Conservation (phyloP, 2,113 vertebrate genomes). For the Alectura lathami region DNA sequence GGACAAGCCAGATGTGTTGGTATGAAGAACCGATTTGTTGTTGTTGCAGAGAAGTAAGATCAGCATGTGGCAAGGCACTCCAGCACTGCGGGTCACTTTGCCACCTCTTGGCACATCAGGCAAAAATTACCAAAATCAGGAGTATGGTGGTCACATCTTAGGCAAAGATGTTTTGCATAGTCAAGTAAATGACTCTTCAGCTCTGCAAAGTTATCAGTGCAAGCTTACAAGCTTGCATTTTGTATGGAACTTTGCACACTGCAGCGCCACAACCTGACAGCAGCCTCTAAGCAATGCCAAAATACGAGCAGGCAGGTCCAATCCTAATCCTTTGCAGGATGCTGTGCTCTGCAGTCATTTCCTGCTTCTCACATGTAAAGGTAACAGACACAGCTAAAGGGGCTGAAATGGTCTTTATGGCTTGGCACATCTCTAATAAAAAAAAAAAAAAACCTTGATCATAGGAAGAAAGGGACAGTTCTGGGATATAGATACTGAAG, state of each 20-base stretch:
- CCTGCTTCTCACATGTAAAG: slow-evolving; percentile 26
- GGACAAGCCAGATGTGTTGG: slow-evolving; percentile 12
- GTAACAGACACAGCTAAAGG: slow-evolving; percentile 27
- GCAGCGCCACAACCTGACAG: neutral
- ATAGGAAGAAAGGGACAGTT: slow-evolving; percentile 47
- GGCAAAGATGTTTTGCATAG: neutral
- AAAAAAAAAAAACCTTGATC: slow-evolving; percentile 48
- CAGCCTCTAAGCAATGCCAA: neutral
- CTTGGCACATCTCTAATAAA: slow-evolving; percentile 56
- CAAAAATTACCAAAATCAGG: neutral
- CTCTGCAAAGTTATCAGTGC: neutral
- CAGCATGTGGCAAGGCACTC: neutral
- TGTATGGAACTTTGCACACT: neutral
- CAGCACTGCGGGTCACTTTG: neutral
- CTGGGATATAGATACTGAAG: slow-evolving; percentile 49
- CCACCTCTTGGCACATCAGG: neutral
- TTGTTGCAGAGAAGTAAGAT: neutral
- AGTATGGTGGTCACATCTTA: rapidly evolving
- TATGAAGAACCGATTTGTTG: neutral
- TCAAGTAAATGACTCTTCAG: neutral
- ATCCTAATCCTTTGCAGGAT: slow-evolving; percentile 10
- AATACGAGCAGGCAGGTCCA: slow-evolving; percentile 8
- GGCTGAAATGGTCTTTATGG: slow-evolving; percentile 11
- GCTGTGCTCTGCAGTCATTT: slow-evolving; percentile 30
- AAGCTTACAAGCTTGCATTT: neutral